A percentile compares a stretch with the other conserved stretches of the same genome.
phyloP scores from a whole-genome alignment of 2,113 vertebrate genomes.

The Proteles cristata region DNA sequence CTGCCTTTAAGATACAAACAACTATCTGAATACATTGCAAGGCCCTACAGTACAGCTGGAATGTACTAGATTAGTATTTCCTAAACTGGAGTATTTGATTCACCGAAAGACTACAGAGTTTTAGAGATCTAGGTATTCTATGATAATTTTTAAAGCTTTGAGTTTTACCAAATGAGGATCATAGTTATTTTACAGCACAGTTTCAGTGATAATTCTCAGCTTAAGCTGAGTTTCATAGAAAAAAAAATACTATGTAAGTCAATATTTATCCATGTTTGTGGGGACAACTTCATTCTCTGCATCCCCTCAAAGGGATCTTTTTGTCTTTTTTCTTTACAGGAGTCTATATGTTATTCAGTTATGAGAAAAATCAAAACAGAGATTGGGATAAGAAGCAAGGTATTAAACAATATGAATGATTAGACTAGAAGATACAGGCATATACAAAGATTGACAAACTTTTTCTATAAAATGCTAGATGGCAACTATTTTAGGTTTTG shows the following conservation, averaged over 20 bases:
- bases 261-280: neutral
- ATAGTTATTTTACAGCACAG: neutral
- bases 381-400: neutral
- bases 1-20: neutral
- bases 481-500: neutral
- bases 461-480: neutral
- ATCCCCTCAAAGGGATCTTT: neutral
- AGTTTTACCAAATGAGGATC: neutral
- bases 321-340: neutral
- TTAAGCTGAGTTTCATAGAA: neutral
- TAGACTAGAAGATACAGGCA: neutral
- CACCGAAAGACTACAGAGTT: neutral
- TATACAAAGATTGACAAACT: neutral
- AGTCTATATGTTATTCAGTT: neutral
- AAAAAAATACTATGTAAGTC: neutral
- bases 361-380: neutral
- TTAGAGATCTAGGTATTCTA: neutral
- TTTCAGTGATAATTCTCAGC: neutral
- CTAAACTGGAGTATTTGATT: neutral
- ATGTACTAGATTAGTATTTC: neutral
- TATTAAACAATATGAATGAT: neutral
- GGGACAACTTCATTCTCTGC: neutral
- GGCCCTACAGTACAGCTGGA: neutral
- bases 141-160: neutral
- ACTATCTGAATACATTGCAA: neutral